Evolutionary conservation across 2,113 vertebrate species (phyloP).

Genomic region (Zonotrichia leucophrys): DNA sequence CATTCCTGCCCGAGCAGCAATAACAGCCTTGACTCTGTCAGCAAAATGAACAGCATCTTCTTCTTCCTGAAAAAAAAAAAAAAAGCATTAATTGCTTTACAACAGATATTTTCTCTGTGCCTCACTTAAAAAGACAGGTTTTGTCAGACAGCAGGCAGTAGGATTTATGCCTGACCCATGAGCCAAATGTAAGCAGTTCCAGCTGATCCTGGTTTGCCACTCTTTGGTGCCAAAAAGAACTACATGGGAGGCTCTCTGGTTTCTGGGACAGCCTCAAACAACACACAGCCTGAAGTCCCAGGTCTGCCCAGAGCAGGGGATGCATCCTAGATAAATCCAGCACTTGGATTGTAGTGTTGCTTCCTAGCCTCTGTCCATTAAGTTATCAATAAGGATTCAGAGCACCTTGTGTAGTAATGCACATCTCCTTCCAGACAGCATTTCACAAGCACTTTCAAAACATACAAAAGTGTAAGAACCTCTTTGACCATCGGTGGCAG

Average conservation of each 20-base stretch:
- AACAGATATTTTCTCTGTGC: not conserved
- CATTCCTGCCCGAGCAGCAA: slow-evolving; percentile 85
- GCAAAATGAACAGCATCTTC: slow-evolving; percentile 91
- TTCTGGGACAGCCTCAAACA: not conserved
- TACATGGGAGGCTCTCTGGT: not conserved
- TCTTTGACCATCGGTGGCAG: slow-evolving; percentile 88
- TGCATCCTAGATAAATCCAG: not conserved
- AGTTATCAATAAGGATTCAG: not conserved
- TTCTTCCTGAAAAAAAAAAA: slow-evolving; percentile 73
- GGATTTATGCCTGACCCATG: not conserved
- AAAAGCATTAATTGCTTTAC: not conserved
- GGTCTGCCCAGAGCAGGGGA: not conserved
- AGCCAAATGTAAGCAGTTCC: not conserved
- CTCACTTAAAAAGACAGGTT: not conserved
- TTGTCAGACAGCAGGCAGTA: not conserved
- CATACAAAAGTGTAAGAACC: slow-evolving; percentile 54
- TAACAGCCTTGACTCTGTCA: slow-evolving; percentile 88
- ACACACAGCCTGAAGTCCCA: not conserved
- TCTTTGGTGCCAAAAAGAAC: not conserved
- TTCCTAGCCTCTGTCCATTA: not conserved
- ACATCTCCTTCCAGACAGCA: not conserved
- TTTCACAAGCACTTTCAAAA: not conserved
- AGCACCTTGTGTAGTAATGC: not conserved
- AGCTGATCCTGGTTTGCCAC: not conserved
- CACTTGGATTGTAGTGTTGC: not conserved